Evolutionary conservation across 2,888 invertebrate genomes (phyloP).

Genomic region (Apodemia mormo): DNA sequence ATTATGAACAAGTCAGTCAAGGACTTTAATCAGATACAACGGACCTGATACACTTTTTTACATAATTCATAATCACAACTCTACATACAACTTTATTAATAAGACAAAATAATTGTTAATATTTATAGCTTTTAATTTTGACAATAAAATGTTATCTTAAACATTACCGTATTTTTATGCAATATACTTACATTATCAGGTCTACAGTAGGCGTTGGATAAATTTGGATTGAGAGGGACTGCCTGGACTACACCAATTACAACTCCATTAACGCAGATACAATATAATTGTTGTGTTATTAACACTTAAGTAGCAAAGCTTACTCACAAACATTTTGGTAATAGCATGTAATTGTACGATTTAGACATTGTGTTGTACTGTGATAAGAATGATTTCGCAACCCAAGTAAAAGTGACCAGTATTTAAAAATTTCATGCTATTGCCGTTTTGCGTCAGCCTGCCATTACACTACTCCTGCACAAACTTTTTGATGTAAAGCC

Average conservation of each 20-base stretch:
- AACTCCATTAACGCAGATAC: neutral
- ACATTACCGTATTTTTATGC: neutral
- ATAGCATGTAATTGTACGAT: conserved; percentile 57
- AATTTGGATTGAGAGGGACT: neutral
- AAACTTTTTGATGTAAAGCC: conserved; percentile 60
- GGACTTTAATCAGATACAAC: neutral
- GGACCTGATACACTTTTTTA: no score
- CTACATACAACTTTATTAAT: neutral
- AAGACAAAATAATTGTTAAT: neutral
- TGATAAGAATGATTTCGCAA: conserved; percentile 28
- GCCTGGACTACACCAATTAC: neutral
- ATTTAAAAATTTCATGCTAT: conserved; percentile 48
- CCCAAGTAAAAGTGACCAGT: conserved; percentile 22
- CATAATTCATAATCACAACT: no score
- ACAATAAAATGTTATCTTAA: neutral
- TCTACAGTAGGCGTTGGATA: conserved; percentile 10
- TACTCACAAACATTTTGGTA: conserved; percentile 62
- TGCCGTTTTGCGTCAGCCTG: conserved; percentile 51
- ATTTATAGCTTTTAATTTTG: neutral
- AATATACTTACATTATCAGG: neutral
- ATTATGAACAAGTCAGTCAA: neutral
- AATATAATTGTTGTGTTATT: conserved; percentile 45
- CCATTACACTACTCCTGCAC: conserved; percentile 66
- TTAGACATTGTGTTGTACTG: conserved; percentile 47
- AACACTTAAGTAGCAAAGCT: conserved; percentile 65